A percentile compares a stretch with the other conserved stretches of the same genome.
Conservation (phyloP, 2,113 vertebrate genomes). For the Gallinago jamesoni region DNA sequence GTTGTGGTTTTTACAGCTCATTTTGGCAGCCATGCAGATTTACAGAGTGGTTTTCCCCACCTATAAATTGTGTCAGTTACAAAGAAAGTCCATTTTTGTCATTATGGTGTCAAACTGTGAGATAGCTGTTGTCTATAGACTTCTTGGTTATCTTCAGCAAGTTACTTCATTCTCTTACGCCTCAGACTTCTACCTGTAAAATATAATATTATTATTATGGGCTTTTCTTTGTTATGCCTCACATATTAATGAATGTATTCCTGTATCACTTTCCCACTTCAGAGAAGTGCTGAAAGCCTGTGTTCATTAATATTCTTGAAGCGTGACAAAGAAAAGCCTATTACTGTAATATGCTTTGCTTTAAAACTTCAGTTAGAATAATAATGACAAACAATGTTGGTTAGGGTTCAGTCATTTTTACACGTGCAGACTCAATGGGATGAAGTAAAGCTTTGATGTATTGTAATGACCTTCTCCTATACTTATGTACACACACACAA, state of each 20-base stretch:
- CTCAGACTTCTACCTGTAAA: not conserved
- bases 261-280: constrained; percentile 6
- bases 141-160: constrained; percentile 10
- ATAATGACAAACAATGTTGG: constrained; percentile 17
- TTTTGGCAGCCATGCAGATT: not conserved
- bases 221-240: constrained; percentile 26
- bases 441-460: not conserved
- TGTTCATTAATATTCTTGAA: constrained; percentile 52
- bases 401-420: not conserved
- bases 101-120: not conserved
- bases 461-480: not conserved
- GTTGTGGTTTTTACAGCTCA: not conserved
- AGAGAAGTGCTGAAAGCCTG: not conserved
- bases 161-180: not conserved
- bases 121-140: not conserved
- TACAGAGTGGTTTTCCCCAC: not conserved
- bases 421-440: not conserved
- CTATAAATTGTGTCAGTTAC: not conserved
- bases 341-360: constrained; percentile 18
- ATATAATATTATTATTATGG: not conserved
- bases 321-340: constrained; percentile 28
- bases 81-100: not conserved
- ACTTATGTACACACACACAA: not conserved
- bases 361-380: constrained; percentile 24
- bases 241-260: constrained; percentile 17